Conservation (phyloP, 2,113 vertebrate genomes). For the Psettodes erumei region DNA sequence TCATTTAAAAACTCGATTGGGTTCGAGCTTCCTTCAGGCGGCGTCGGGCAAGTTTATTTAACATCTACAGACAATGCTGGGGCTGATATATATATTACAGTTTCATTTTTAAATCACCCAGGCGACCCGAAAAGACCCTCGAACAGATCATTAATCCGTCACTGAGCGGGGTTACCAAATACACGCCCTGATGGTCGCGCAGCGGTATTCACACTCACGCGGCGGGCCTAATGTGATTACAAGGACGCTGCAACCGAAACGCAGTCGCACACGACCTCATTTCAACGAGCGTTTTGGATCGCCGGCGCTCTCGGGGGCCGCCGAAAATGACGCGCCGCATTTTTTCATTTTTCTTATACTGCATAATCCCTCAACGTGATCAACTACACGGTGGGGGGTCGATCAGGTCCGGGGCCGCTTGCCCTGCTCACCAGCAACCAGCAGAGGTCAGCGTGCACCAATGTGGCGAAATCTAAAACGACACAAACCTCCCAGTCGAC, state of each 20-base stretch:
- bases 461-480: too few species aligned
- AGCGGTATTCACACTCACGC: not conserved
- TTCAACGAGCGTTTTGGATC: not conserved
- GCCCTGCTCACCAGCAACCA: too few species aligned
- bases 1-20: not conserved
- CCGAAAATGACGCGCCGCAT: too few species aligned
- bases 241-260: constrained; percentile 1
- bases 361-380: too few species aligned
- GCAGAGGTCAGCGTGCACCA: too few species aligned
- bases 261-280: constrained; percentile 7
- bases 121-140: not conserved
- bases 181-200: not conserved
- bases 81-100: not conserved
- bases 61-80: not conserved
- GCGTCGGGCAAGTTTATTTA: not conserved
- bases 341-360: too few species aligned
- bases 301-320: too few species aligned
- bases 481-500: not conserved
- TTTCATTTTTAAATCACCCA: not conserved
- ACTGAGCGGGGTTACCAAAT: not conserved
- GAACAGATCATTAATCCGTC: not conserved
- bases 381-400: too few species aligned
- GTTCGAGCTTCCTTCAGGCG: not conserved
- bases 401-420: too few species aligned
- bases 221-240: constrained; percentile 10